Evolutionary conservation across 2,888 invertebrate genomes (phyloP), one percentile per base, ranked within the genome.

Genomic region (Ditylenchus weischeri): DNA sequence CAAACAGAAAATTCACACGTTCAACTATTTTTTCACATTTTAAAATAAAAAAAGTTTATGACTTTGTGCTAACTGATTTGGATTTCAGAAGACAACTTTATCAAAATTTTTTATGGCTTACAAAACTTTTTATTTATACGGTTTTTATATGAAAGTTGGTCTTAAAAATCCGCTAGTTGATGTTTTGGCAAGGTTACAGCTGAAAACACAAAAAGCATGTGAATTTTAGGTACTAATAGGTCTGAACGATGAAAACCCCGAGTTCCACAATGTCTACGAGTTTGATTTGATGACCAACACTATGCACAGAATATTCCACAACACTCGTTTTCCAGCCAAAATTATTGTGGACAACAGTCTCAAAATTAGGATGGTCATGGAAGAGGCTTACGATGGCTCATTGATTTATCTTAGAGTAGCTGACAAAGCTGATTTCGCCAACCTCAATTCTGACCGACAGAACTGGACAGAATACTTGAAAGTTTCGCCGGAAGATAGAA

Each of bases 191-290:
- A 29, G 5, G 8, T 13, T 43, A 6, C 2, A 43, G 43, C 1
- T 15, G 1, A 3, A 43, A 10, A 43, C 1, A 3, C 15, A 15
- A 8, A 43, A 43, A 43, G 8, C 15, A 8, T 8, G 11, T 43
- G 8, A 15, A 43, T 43, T 43, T 15, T 43, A 43, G 43, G 43
- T 80, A 13, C 64, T 80, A 11, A 72, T 80, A 57, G 80, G 79
- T 59, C 60, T 80, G 59, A 80, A 80, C 68, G 79, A 80, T 62
- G 77, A 77, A 48, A 78, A 75, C 29, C 79, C 80, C 4, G 76
- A 76, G 70, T 75, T 75, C 68, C 80, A 80, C 72, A 79, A 80
- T 64, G 70, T 80, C n/a, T 80, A 80, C 71, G 64, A 71, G 18
- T 76, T 78, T 70, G 73, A 80, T 63, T 72, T 79, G 23, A 57